A percentile compares a stretch with the other conserved stretches of the same genome.
These are phyloP conservation scores for Parotocinclus haroldoi DNA, from an alignment of 2,797 vertebrate species.

Conservation along the genomic window DNA sequence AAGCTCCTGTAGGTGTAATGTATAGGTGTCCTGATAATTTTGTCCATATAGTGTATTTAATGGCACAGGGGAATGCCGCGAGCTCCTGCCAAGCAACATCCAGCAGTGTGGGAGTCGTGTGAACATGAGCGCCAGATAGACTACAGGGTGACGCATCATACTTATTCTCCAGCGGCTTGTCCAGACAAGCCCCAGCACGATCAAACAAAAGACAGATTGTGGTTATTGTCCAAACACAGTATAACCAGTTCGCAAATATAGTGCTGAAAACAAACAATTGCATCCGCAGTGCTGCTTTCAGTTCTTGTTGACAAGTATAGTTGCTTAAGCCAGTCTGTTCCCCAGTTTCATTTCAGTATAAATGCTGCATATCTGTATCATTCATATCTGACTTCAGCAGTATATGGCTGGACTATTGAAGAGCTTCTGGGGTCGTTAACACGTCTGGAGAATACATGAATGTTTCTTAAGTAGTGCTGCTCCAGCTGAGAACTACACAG, in stretches of 20 bases:
- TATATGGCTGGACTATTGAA: neutral
- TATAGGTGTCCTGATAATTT: too few relatives aligned
- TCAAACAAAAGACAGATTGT: neutral
- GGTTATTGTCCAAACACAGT: neutral
- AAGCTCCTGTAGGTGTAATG: too few relatives aligned
- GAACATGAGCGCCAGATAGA: neutral
- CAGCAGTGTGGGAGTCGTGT: neutral
- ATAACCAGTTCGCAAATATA: neutral
- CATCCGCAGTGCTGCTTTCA: neutral
- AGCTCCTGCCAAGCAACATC: too few relatives aligned
- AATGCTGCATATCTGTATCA: neutral
- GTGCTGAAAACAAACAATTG: too few relatives aligned
- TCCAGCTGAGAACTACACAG: constrained; percentile 13
- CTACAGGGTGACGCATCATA: neutral
- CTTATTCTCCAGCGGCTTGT: constrained; percentile 4
- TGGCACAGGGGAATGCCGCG: neutral
- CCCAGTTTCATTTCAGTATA: neutral
- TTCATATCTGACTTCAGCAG: neutral
- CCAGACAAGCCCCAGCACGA: constrained; percentile 14
- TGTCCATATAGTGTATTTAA: neutral
- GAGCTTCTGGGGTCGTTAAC: neutral
- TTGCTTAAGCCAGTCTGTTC: neutral
- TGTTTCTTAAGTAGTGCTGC: constrained; percentile 4
- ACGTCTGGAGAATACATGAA: neutral
- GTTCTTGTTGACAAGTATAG: neutral